Percentiles rank a stretch among this genome's conserved stretches.
Conservation (phyloP, 2,113 vertebrate species). For the Phalacrocorax aristotelis region DNA sequence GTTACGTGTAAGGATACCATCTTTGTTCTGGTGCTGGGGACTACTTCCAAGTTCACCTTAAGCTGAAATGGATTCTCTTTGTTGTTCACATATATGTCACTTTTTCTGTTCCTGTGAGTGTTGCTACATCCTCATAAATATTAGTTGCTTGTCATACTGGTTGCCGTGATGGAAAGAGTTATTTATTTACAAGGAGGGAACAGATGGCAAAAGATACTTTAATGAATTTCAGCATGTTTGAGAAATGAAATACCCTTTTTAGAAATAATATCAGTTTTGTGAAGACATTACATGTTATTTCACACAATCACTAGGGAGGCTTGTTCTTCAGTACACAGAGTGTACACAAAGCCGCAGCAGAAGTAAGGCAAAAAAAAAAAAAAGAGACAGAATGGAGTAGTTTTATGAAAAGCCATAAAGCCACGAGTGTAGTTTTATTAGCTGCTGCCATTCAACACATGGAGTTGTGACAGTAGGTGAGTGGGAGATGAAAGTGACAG, state of each 20-base stretch:
- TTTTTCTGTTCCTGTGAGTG: background rate
- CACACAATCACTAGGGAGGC: background rate
- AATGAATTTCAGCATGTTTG: background rate
- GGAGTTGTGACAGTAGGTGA: background rate
- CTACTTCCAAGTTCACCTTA: background rate
- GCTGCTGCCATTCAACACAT: background rate
- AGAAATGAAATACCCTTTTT: background rate
- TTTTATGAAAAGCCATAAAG: background rate
- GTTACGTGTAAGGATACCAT: background rate
- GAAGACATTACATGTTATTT: background rate
- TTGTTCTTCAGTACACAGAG: background rate
- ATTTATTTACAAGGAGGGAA: constrained; percentile 10
- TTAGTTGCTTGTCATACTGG: background rate
- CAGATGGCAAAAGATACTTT: background rate
- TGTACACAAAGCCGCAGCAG: background rate
- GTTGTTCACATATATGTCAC: background rate
- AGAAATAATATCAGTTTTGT: background rate
- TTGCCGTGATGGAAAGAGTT: background rate
- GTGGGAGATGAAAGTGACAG: background rate
- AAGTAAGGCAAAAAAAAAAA: background rate
- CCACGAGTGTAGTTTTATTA: background rate
- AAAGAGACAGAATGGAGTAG: background rate
- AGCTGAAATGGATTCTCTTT: background rate
- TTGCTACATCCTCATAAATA: background rate
- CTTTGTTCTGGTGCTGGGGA: background rate